Conservation (phyloP, 2,888 invertebrate genomes). For the Hipparchia sbordonii region DNA sequence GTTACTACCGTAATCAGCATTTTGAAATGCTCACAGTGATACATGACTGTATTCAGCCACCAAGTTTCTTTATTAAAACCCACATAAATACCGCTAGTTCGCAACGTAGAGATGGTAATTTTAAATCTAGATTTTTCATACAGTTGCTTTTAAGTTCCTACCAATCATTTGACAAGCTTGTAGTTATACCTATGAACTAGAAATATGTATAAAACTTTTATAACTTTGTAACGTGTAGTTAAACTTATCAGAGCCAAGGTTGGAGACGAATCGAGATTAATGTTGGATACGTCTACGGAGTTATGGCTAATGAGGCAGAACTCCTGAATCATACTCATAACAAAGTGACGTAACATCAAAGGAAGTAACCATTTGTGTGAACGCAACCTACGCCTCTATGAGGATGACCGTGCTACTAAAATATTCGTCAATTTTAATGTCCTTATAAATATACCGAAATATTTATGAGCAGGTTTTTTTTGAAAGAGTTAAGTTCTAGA, state of each 20-base stretch:
- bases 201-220: background rate
- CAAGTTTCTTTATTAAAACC: slow-evolving; percentile 19
- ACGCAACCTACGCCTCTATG: slow-evolving; percentile 63
- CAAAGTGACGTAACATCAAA: slow-evolving; percentile 69
- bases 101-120: slow-evolving; percentile 24
- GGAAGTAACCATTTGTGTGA: slow-evolving; percentile 74
- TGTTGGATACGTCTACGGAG: slow-evolving; percentile 51
- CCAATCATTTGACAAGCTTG: background rate
- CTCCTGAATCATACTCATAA: slow-evolving; percentile 64
- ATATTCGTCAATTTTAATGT: slow-evolving; percentile 8
- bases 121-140: slow-evolving; percentile 36
- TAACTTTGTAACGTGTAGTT: background rate
- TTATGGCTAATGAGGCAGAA: slow-evolving; percentile 57
- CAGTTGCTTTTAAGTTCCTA: background rate
- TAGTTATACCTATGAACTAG: background rate
- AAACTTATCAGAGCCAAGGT: slow-evolving; percentile 50
- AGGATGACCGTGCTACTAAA: slow-evolving; percentile 47
- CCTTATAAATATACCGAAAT: background rate
- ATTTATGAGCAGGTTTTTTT: no score
- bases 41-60: slow-evolving; percentile 30
- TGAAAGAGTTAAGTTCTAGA: background rate
- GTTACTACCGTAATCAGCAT: slow-evolving; percentile 45
- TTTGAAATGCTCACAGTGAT: slow-evolving; percentile 30
- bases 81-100: background rate
- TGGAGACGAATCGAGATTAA: slow-evolving; percentile 46